Base-by-base conservation (phyloP, 2,888 invertebrate species). In the Laothoe populi region DNA sequence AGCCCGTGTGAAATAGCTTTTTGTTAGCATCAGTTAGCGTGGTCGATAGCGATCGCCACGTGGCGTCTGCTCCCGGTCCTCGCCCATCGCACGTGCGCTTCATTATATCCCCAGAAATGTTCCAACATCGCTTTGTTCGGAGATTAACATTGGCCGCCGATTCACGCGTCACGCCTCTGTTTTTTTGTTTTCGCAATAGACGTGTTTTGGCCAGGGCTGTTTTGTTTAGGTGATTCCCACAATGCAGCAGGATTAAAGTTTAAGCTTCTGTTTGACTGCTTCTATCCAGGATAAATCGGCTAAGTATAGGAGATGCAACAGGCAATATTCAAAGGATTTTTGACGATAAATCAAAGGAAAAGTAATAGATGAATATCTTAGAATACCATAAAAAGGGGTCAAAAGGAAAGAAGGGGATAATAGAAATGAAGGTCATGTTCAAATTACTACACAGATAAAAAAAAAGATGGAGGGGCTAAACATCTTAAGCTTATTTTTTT, bases 91-190 rank as follows among this genome's bases (percentile, higher is more conserved):
- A 89, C 92, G 92, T 92, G 92, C 79, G 70, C 82, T 91, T 91
- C 92, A 92, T 92, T 92, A 92, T 92, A 90, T 90, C 89, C 86
- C 92, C 89, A 91, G 82, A 92, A 92, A 92, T 91, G 88, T 90
- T 86, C 90, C 90, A 85, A 86, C 86, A 86, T 75, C 85, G 90
- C 90, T 90, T 92, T 92, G 92, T 92, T 87, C 83, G 75, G 86
- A 89, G 91, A 92, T 92, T 91, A 92, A 89, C 90, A 88, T 86
- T 26, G 57, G 58, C 46, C 23, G 62, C 19, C 42, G 45, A 44
- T 44, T 57, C 42, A 38, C 58, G 46, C 26, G 19, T 23, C 35
- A 57, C 35, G 48, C 60, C 60, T 49, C 26, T 53, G 49, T 61
- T 61, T 53, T 60, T 60, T 62, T 53, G 31, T 31, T 53, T 53